Base-by-base conservation (phyloP, 2,888 invertebrate species). In the Cristatella mucedo region DNA sequence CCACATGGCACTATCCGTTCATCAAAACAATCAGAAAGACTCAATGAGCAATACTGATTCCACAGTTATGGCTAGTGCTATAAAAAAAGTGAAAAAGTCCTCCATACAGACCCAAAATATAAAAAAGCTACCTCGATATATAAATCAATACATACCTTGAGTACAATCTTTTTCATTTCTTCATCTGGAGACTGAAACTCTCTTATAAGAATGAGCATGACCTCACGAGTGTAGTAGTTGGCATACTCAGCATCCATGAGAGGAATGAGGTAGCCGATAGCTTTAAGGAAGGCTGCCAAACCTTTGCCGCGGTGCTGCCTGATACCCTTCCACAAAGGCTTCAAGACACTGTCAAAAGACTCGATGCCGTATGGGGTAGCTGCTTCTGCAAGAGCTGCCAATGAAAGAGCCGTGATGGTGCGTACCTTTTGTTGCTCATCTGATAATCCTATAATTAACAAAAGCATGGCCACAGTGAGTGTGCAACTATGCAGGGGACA, bases 161-260 rank as follows among this genome's bases (percentile, higher is more conserved):
- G 72, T 1, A 99, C 97, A 70, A 99, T 99, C 65, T 99, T 99
- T 68, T 99, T 99, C 97, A 99, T 99, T 74, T 99, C 97, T 67
- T 99, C 97, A 66, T 99, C 97, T 1, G 97, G 97, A 42, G 95
- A 95, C 69, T 93, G 93, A 68, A 99, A 99, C 73, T 99, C 97
- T 68, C 97, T 77, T 55, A 97, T 95, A 20, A 99, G 73, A 66
- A 97, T 97, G 68, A 89, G 71, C 91, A 91, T 91, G 63, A 93
- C 97, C 78, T 99, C 97, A 53, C 93, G 76, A 1, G 97, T 99
- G 62, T 99, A 97, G 67, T 97, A 97, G 68, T 93, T 95, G 1
- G 97, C 97, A 59, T 97, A 99, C 68, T 99, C 97, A 41, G 93
- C 93, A 60, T 99, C 97, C 97, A 99, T 99, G 46, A 99, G 74